These are phyloP conservation scores for Thalassarche chlororhynchos DNA, from an alignment of 2,113 vertebrate species.

Conservation along the genomic window DNA sequence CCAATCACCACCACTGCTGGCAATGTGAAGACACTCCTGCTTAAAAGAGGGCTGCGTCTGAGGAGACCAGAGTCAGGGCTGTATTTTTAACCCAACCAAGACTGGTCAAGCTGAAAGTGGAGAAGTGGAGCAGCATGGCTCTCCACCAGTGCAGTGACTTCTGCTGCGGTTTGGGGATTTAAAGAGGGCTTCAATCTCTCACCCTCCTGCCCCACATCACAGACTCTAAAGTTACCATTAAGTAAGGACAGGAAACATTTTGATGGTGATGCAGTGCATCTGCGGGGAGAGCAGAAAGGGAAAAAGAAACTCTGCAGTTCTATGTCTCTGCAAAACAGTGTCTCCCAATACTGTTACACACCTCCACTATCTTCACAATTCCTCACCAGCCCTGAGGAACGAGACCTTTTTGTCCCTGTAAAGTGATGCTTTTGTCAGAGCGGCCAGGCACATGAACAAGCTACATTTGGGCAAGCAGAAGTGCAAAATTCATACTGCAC, in stretches of 20 bases:
- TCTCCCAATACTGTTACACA: not conserved
- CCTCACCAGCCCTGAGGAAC: not conserved
- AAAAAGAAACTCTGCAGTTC: not conserved
- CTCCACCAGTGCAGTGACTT: not conserved
- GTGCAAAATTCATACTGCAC: not conserved
- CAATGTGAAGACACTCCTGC: not conserved
- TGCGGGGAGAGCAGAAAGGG: not conserved
- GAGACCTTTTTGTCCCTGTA: not conserved
- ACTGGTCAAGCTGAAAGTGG: not conserved
- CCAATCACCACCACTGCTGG: not conserved
- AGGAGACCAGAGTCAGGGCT: not conserved
- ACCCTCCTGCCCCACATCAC: slow-evolving; percentile 27
- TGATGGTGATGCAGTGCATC: not conserved
- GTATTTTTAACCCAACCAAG: not conserved
- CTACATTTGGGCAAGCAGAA: not conserved
- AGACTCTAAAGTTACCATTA: not conserved
- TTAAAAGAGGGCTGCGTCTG: not conserved
- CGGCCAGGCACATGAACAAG: not conserved
- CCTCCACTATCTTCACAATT: not conserved
- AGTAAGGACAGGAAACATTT: not conserved
- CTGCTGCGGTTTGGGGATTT: slow-evolving; percentile 43
- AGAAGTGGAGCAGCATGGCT: not conserved
- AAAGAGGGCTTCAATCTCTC: not conserved
- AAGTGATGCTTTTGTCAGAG: not conserved
- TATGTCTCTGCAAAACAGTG: not conserved